phyloP scores from a whole-genome alignment of 1,140 invertebrate genomes.

The Gonioctena quinquepunctata region DNA sequence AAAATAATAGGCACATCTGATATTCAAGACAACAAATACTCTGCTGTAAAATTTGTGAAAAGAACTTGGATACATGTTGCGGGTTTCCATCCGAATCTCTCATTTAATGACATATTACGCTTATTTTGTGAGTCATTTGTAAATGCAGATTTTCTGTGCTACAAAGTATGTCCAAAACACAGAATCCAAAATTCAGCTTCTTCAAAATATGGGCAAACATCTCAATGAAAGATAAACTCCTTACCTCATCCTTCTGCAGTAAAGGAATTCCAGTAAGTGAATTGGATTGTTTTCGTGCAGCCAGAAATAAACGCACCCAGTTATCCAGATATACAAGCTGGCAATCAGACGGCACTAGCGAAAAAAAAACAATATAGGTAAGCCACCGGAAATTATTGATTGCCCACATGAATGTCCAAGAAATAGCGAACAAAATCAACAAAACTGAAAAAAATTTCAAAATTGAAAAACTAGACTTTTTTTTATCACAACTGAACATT shows the following conservation, averaged over 20 bases:
- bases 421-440: no score
- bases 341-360: no score
- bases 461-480: no score
- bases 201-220: not conserved
- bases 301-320: not conserved
- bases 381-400: no score
- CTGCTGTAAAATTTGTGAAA: not conserved
- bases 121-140: not conserved
- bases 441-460: no score
- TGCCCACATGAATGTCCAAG: no score
- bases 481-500: no score
- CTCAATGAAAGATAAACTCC: not conserved
- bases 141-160: not conserved
- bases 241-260: not conserved
- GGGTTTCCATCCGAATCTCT: not conserved
- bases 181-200: not conserved
- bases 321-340: not conserved
- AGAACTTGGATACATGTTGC: not conserved
- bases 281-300: not conserved
- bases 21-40: not conserved
- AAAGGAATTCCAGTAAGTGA: not conserved
- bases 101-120: not conserved
- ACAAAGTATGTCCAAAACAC: not conserved
- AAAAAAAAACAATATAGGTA: no score
- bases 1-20: not conserved